A percentile compares a stretch with the other conserved stretches of the same genome.
These are phyloP conservation scores for Poliocrania exsul DNA, from an alignment of 2,797 vertebrate genomes.

Conservation along the genomic window DNA sequence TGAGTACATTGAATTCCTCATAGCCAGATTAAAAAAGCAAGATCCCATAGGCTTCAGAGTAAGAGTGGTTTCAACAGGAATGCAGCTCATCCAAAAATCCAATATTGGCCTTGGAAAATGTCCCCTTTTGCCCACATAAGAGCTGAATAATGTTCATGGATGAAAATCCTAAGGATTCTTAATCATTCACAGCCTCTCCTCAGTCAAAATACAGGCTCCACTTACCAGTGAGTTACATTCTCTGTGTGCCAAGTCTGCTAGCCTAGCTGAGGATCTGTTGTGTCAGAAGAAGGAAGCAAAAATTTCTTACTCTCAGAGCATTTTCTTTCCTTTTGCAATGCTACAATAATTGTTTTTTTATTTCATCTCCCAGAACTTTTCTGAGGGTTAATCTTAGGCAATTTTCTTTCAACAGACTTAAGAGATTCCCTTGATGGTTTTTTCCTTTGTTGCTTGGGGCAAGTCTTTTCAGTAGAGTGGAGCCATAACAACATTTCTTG, in stretches of 20 bases:
- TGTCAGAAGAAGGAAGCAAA: neutral
- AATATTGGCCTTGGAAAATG: slow-evolving; percentile 12
- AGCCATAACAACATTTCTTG: neutral
- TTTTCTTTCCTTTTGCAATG: neutral
- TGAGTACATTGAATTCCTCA: slow-evolving; percentile 37
- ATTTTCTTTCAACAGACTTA: neutral
- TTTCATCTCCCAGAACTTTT: neutral
- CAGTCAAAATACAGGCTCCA: neutral
- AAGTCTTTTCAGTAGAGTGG: neutral
- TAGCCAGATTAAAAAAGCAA: slow-evolving; percentile 25
- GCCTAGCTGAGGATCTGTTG: neutral
- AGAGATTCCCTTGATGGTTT: neutral
- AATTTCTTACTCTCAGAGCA: neutral
- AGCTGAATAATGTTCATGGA: neutral
- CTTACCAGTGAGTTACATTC: neutral
- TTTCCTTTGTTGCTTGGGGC: neutral
- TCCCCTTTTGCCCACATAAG: neutral
- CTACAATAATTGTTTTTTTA: neutral
- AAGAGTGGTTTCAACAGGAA: slow-evolving; percentile 8
- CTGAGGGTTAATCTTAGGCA: neutral
- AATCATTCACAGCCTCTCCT: neutral
- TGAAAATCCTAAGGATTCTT: neutral
- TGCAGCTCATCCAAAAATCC: slow-evolving; percentile 2
- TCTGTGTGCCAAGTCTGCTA: neutral
- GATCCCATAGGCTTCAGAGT: neutral